A percentile compares a stretch with the other conserved stretches of the same genome.
These are phyloP conservation scores for Ennomos erosarius DNA, from an alignment of 2,888 invertebrate species.

Conservation along the genomic window DNA sequence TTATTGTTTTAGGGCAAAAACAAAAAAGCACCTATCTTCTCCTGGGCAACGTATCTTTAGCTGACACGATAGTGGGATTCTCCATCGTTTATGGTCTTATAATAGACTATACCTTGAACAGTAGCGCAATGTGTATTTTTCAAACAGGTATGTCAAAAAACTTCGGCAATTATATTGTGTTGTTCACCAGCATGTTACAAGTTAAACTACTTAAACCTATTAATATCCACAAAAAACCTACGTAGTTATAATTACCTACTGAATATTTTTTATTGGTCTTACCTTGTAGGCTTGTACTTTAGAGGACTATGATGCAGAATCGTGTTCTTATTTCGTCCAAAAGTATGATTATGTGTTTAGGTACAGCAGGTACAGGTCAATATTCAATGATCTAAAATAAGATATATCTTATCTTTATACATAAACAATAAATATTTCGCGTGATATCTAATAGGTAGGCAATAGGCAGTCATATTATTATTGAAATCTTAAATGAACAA, in stretches of 20 bases:
- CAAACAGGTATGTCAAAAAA: slow-evolving; percentile 67
- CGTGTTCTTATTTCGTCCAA: too few relatives aligned
- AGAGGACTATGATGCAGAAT: too few relatives aligned
- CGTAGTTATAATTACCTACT: neutral
- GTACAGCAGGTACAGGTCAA: too few relatives aligned
- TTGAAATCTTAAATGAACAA: too few relatives aligned
- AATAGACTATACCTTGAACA: slow-evolving; percentile 59
- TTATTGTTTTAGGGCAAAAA: slow-evolving; percentile 79
- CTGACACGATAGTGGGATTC: slow-evolving; percentile 87
- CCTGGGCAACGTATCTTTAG: slow-evolving; percentile 87
- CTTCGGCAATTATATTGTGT: neutral
- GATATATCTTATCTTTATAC: too few relatives aligned
- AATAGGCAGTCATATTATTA: too few relatives aligned
- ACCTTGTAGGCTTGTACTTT: too few relatives aligned
- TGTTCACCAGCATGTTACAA: too few relatives aligned
- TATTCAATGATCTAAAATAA: too few relatives aligned
- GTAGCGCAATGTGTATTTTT: slow-evolving; percentile 68
- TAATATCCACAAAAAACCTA: neutral
- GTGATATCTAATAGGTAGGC: too few relatives aligned
- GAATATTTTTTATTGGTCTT: neutral
- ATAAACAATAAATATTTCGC: too few relatives aligned
- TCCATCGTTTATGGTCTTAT: slow-evolving; percentile 82
- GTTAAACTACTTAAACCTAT: neutral
- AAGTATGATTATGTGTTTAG: too few relatives aligned
- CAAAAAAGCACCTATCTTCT: slow-evolving; percentile 87